A percentile compares a stretch with the other conserved stretches of the same genome.
phyloP scores from a whole-genome alignment of 92 coral and sea anemone genomes.

The Palythoa grandiflora region DNA sequence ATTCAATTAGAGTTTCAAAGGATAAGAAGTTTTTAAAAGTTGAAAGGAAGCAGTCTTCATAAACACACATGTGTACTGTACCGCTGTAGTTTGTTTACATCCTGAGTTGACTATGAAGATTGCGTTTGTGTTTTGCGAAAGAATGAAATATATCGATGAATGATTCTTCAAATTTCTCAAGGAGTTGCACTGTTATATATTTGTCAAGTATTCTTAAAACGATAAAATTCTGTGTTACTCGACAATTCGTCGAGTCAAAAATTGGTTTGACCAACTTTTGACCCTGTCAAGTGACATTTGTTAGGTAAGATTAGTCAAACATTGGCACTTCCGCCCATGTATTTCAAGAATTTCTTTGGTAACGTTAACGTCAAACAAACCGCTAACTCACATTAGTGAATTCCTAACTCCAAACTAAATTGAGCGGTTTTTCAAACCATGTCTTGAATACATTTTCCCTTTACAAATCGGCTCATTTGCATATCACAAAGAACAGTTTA shows the following conservation, averaged over 20 bases:
- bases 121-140: neutral
- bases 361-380: neutral
- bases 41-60: too few relatives aligned
- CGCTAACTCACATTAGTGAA: constrained; percentile 36
- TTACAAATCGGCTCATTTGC: constrained; percentile 31
- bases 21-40: too few relatives aligned
- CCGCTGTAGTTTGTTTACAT: too few relatives aligned
- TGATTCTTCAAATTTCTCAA: neutral
- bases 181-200: neutral
- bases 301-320: neutral
- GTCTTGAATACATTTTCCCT: neutral
- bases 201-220: constrained; percentile 11
- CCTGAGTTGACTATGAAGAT: neutral
- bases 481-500: neutral
- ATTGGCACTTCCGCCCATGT: neutral
- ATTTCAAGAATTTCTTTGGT: constrained; percentile 23
- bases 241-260: constrained; percentile 12
- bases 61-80: too few relatives aligned
- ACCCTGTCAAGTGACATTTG: constrained; percentile 19
- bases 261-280: constrained; percentile 26
- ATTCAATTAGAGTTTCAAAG: too few relatives aligned
- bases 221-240: neutral
- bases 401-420: constrained; percentile 20
- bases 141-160: neutral
- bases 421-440: constrained; percentile 7